Evolutionary conservation across 2,797 vertebrate species (phyloP).

Genomic region (Chelidonichthys spinosus): DNA sequence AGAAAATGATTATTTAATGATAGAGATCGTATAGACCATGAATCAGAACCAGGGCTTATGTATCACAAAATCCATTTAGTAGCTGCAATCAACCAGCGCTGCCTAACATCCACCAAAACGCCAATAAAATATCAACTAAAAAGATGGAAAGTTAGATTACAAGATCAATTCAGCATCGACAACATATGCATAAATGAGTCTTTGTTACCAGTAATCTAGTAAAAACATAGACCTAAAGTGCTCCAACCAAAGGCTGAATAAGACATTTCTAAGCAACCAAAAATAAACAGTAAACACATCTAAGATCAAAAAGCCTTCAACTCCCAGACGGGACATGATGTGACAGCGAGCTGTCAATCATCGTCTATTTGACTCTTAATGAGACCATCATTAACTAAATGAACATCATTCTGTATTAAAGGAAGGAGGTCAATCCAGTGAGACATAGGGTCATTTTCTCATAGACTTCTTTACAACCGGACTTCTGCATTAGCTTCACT

Average conservation of each 20-base stretch:
- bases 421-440: not conserved
- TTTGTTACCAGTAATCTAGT: conserved; percentile 35
- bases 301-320: not conserved
- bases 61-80: conserved; percentile 40
- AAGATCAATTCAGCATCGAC: conserved; percentile 44
- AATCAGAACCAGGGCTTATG: conserved; percentile 28
- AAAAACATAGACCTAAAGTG: not conserved
- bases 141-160: conserved; percentile 35
- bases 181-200: conserved; percentile 18
- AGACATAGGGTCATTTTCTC: not conserved
- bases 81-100: conserved; percentile 32
- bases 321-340: not conserved
- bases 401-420: not conserved
- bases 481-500: not conserved
- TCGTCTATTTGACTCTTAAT: not conserved
- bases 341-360: not conserved
- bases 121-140: conserved; percentile 37
- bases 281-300: not conserved
- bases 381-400: not conserved
- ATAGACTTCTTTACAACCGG: no score
- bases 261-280: not conserved
- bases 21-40: conserved; percentile 28
- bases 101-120: conserved; percentile 17
- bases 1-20: conserved; percentile 60
- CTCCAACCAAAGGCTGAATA: not conserved